Percentiles rank a stretch among this genome's conserved stretches.
Conservation (phyloP, 2,888 invertebrate species). For the Hydraecia micacea region DNA sequence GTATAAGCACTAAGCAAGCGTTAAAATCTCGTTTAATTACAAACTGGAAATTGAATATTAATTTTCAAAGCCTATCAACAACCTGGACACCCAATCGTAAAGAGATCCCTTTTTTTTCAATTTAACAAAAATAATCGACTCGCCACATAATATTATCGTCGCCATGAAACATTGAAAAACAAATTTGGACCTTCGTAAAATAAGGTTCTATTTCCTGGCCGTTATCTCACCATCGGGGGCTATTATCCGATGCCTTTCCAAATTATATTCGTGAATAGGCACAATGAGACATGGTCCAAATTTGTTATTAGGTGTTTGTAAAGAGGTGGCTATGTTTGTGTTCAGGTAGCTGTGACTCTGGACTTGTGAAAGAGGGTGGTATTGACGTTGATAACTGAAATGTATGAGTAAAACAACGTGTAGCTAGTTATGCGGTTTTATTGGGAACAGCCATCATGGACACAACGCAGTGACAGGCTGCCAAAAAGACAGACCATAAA, state of each 20-base stretch:
- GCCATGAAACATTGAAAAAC: slow-evolving; percentile 47
- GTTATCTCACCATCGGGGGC: slow-evolving; percentile 67
- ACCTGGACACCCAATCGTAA: slow-evolving; percentile 6
- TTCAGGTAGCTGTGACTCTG: not conserved
- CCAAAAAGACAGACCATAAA: too few species aligned
- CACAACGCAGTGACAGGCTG: too few species aligned
- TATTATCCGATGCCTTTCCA: slow-evolving; percentile 69
- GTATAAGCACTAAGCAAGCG: not conserved
- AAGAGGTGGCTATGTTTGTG: slow-evolving; percentile 39
- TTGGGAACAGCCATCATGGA: too few species aligned
- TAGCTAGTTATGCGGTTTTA: too few species aligned
- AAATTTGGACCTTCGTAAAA: slow-evolving; percentile 63
- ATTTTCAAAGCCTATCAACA: not conserved
- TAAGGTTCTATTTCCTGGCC: slow-evolving; percentile 68
- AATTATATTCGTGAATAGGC: slow-evolving; percentile 68
- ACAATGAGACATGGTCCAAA: slow-evolving; percentile 56
- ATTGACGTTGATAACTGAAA: not conserved
- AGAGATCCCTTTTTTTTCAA: slow-evolving; percentile 43
- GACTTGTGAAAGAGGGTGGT: not conserved
- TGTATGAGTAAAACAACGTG: too few species aligned
- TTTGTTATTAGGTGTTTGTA: slow-evolving; percentile 58
- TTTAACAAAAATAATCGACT: slow-evolving; percentile 40
- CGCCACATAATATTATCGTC: slow-evolving; percentile 38
- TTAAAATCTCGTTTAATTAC: not conserved
- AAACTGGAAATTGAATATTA: not conserved